Percentiles rank a stretch among this genome's conserved stretches.
Conservation (phyloP, 2,888 invertebrate species). For the Meiosimyza platycephala region DNA sequence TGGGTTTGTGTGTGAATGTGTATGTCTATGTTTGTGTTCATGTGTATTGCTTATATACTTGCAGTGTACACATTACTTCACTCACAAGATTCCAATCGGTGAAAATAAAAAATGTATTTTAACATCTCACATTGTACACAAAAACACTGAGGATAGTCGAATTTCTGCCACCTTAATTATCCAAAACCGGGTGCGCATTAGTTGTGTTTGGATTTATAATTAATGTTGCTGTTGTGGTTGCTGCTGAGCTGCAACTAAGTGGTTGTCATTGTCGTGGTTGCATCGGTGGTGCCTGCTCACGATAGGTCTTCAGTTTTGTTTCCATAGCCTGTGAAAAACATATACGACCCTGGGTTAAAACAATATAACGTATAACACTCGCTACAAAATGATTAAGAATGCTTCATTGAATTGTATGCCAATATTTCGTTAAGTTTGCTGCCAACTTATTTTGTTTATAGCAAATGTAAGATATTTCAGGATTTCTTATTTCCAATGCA, state of each 20-base stretch:
- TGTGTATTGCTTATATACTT: conserved; percentile 4
- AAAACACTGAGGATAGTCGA: conserved; percentile 43
- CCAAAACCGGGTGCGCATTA: conserved; percentile 44
- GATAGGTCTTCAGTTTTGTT: conserved; percentile 66
- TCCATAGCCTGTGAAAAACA: conserved; percentile 63
- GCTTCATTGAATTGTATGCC: no score
- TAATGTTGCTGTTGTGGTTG: conserved; percentile 40
- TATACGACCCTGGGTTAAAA: neutral
- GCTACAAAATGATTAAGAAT: no score
- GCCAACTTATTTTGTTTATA: no score
- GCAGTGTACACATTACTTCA: neutral
- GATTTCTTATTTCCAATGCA: no score
- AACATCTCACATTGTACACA: conserved; percentile 33
- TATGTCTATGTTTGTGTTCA: neutral
- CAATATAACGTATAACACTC: neutral
- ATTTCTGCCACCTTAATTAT: conserved; percentile 48
- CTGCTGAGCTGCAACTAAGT: conserved; percentile 50
- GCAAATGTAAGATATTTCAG: no score
- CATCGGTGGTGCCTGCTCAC: conserved; percentile 62
- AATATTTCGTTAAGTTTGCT: no score
- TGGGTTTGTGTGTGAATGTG: neutral
- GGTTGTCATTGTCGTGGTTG: conserved; percentile 65
- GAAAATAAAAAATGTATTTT: neutral
- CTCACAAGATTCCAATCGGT: conserved; percentile 17
- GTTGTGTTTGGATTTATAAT: conserved; percentile 19